Conservation (phyloP, 2,113 vertebrate species). For the Cavia aperea region DNA sequence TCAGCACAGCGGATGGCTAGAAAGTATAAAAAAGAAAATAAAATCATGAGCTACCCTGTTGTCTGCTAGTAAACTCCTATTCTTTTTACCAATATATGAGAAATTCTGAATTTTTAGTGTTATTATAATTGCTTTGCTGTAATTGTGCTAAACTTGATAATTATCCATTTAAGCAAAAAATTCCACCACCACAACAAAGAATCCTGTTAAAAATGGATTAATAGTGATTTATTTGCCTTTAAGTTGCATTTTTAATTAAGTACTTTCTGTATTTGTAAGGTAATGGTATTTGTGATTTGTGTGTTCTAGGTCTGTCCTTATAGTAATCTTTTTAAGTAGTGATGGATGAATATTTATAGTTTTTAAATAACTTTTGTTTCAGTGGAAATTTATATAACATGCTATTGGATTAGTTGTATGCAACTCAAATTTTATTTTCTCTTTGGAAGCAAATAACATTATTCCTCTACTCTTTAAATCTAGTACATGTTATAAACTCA, state of each 20-base stretch:
- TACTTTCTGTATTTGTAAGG: neutral
- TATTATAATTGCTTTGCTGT: neutral
- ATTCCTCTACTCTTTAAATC: neutral
- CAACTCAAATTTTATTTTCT: neutral
- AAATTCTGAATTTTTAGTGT: neutral
- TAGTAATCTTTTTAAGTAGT: neutral
- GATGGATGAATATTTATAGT: neutral
- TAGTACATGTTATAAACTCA: neutral
- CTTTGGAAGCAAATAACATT: neutral
- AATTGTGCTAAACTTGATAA: neutral
- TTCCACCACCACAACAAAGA: neutral
- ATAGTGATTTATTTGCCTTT: neutral
- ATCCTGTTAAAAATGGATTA: neutral
- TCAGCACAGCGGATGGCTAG: neutral
- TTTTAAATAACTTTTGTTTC: neutral
- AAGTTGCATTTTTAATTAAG: neutral
- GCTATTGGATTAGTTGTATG: neutral
- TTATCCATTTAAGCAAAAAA: conserved; percentile 2
- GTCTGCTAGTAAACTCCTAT: neutral
- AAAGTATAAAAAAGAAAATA: neutral
- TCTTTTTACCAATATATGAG: neutral
- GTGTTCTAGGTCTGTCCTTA: neutral
- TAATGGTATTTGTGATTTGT: neutral
- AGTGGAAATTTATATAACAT: neutral
- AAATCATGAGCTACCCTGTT: neutral